Conservation (phyloP, 2,113 vertebrate species). For the Macroglossus sobrinus region DNA sequence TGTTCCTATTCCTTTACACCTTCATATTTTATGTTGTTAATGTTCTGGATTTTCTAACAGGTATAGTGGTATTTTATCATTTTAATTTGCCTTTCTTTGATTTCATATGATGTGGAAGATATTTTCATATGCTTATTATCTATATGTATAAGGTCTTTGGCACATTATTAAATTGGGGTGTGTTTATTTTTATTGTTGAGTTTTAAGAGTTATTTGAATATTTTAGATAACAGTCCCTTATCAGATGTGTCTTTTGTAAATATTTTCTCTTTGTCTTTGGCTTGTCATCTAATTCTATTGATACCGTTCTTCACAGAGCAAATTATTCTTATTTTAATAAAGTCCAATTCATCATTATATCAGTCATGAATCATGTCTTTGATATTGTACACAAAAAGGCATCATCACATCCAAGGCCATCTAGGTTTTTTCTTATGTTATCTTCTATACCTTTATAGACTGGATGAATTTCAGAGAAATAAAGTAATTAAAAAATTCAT, state of each 20-base stretch:
- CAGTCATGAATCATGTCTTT: neutral
- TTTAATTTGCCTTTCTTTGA: neutral
- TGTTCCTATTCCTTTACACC: neutral
- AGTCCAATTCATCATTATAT: neutral
- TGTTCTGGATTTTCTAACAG: neutral
- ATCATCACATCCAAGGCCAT: neutral
- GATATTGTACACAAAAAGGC: neutral
- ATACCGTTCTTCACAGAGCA: neutral
- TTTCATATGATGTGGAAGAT: neutral
- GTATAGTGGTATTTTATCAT: neutral
- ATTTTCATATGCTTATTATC: neutral
- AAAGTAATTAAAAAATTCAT: neutral
- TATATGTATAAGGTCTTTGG: neutral
- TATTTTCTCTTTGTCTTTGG: neutral
- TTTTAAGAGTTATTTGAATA: neutral
- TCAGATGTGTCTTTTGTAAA: neutral
- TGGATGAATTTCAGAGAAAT: constrained; percentile 23
- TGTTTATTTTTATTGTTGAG: neutral
- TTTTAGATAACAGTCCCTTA: neutral
- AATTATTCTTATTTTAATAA: neutral
- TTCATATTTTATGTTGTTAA: neutral
- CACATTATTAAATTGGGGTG: neutral
- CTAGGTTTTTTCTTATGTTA: neutral
- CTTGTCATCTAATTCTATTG: neutral
- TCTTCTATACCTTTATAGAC: neutral